A percentile compares a stretch with the other conserved stretches of the same genome.
Conservation (phyloP, 2,888 invertebrate species). For the Athalia cordata region DNA sequence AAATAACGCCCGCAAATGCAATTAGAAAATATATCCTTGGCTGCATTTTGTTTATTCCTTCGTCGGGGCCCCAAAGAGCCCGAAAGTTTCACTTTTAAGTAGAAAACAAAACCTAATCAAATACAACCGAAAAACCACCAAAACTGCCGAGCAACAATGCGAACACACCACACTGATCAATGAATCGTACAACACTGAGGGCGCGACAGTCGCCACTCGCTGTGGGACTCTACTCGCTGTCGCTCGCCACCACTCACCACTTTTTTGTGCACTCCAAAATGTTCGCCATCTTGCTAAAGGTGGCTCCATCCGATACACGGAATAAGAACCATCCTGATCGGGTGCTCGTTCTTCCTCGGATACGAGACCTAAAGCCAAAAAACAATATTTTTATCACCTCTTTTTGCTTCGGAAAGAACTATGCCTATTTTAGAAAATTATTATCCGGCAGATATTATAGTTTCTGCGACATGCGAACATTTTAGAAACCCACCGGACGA, state of each 20-base stretch:
- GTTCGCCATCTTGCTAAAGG: constrained; percentile 22
- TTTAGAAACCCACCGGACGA: no score
- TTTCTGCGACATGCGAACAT: no score
- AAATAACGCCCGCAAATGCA: constrained; percentile 83
- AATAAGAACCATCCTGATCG: constrained; percentile 11
- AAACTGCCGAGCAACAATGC: constrained; percentile 67
- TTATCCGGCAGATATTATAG: no score
- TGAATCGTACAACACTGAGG: constrained; percentile 71
- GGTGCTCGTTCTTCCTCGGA: neutral
- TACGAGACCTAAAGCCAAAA: no score
- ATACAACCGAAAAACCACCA: constrained; percentile 55
- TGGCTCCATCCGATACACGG: constrained; percentile 10
- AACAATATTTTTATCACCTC: no score
- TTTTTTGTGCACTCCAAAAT: constrained; percentile 1
- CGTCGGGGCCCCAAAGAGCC: constrained; percentile 52
- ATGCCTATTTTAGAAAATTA: no score
- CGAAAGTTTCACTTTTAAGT: constrained; percentile 35
- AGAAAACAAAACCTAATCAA: constrained; percentile 45
- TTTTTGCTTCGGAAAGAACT: no score
- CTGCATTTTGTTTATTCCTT: constrained; percentile 75
- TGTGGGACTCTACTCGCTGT: neutral
- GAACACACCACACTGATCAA: constrained; percentile 71
- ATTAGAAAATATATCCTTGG: constrained; percentile 85
- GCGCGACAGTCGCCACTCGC: constrained; percentile 64
- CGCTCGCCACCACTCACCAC: neutral